Evolutionary conservation across 2,888 invertebrate species (phyloP).

Genomic region (Ichneumoninae sp.): DNA sequence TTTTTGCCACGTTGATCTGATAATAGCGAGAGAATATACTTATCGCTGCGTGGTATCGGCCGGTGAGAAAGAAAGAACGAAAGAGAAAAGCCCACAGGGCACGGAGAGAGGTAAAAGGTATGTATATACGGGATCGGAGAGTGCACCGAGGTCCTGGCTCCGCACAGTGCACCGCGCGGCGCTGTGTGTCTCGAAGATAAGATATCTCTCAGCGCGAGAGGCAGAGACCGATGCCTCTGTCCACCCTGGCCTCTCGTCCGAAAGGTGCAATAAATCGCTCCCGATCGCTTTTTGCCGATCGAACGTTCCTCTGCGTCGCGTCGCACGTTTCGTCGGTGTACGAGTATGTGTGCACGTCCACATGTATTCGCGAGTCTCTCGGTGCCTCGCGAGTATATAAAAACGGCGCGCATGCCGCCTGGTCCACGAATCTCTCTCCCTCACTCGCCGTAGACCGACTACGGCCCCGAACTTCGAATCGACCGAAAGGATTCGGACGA

Average conservation of each 20-base stretch:
- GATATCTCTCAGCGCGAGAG: constrained; percentile 77
- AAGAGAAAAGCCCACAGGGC: constrained; percentile 65
- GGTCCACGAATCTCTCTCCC: constrained; percentile 40
- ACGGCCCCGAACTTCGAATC: constrained; percentile 26
- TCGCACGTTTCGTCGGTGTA: constrained; percentile 50
- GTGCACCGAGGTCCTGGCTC: constrained; percentile 31
- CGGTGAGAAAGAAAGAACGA: constrained; percentile 62
- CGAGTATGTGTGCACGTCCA: background rate
- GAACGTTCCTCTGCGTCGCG: constrained; percentile 66
- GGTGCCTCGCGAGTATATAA: constrained; percentile 34
- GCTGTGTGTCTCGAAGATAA: constrained; percentile 79
- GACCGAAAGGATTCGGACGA: constrained; percentile 51
- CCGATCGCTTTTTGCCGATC: constrained; percentile 82
- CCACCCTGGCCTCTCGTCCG: constrained; percentile 76
- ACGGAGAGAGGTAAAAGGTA: constrained; percentile 68
- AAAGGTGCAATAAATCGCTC: constrained; percentile 83
- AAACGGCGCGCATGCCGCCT: constrained; percentile 55
- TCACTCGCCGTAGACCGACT: constrained; percentile 15
- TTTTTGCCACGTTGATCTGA: constrained; percentile 76
- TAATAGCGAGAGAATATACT: constrained; percentile 74
- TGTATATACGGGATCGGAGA: constrained; percentile 25
- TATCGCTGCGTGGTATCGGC: constrained; percentile 81
- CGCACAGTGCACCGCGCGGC: constrained; percentile 50
- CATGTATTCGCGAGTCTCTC: background rate
- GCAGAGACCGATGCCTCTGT: constrained; percentile 80